These are phyloP conservation scores for Wasmannia auropunctata DNA, from an alignment of 1,140 invertebrate genomes.

Conservation along the genomic window DNA sequence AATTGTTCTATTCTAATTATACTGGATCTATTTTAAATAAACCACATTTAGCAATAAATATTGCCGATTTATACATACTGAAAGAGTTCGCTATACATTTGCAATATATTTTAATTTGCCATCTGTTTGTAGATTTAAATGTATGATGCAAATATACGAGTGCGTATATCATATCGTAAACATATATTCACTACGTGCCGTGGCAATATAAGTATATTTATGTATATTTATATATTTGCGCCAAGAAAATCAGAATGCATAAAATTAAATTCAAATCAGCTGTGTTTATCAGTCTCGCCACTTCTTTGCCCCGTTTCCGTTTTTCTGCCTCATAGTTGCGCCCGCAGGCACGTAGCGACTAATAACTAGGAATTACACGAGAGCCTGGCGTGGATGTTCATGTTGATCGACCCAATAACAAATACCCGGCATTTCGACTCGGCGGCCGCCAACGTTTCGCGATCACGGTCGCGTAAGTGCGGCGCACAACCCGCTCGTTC, in stretches of 20 bases:
- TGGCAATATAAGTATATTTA: background rate
- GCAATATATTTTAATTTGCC: background rate
- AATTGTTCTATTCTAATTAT: background rate
- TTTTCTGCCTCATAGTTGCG: conserved; percentile 20
- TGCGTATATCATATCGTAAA: background rate
- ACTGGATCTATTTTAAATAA: background rate
- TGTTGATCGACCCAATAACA: conserved; percentile 63
- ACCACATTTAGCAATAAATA: no score
- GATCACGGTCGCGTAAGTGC: conserved; percentile 61
- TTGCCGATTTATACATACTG: background rate
- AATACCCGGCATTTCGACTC: conserved; percentile 57
- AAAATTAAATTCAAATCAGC: background rate
- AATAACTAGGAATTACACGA: conserved; percentile 48
- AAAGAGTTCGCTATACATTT: background rate
- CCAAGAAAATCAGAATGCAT: background rate
- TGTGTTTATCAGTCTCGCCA: background rate
- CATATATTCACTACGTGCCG: background rate
- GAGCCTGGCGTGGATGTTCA: conserved; percentile 3
- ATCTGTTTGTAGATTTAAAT: background rate
- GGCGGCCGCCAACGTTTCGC: conserved; percentile 57
- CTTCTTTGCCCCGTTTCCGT: background rate
- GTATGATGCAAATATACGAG: background rate
- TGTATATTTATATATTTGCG: background rate
- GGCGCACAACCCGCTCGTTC: conserved; percentile 21
- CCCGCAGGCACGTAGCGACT: conserved; percentile 11